phyloP scores from a whole-genome alignment of 2,888 invertebrate genomes.

The Andricus quercusramuli region DNA sequence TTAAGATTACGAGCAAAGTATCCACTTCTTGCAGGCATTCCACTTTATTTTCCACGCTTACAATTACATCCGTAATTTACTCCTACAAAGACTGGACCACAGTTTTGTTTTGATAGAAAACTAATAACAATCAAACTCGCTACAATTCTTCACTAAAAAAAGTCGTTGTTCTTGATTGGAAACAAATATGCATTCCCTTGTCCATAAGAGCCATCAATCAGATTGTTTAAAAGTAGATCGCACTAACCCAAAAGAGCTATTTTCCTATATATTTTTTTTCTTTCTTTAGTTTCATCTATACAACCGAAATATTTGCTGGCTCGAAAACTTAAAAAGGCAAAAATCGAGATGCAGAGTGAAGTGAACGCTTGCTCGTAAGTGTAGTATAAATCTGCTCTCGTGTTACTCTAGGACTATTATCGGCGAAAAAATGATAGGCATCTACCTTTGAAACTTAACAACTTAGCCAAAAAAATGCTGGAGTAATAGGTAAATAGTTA shows the following conservation, averaged over 20 bases:
- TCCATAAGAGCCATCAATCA: conserved; percentile 30
- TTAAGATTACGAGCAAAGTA: conserved; percentile 19
- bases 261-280: neutral
- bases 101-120: neutral
- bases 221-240: neutral
- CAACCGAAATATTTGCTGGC: neutral
- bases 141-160: no score
- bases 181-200: conserved; percentile 19
- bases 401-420: conserved; percentile 50
- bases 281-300: neutral
- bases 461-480: no score
- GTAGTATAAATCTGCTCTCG: neutral
- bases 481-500: no score
- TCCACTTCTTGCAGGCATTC: neutral
- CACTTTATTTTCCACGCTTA: conserved; percentile 6
- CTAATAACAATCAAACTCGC: neutral
- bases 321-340: conserved; percentile 43
- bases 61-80: neutral
- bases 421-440: no score
- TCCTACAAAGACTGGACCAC: neutral
- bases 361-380: conserved; percentile 35
- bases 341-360: conserved; percentile 53
- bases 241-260: neutral
- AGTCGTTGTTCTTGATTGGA: neutral
- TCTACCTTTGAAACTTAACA: no score